phyloP scores from a whole-genome alignment of 2,888 invertebrate species.

The Tenthredo livida region DNA sequence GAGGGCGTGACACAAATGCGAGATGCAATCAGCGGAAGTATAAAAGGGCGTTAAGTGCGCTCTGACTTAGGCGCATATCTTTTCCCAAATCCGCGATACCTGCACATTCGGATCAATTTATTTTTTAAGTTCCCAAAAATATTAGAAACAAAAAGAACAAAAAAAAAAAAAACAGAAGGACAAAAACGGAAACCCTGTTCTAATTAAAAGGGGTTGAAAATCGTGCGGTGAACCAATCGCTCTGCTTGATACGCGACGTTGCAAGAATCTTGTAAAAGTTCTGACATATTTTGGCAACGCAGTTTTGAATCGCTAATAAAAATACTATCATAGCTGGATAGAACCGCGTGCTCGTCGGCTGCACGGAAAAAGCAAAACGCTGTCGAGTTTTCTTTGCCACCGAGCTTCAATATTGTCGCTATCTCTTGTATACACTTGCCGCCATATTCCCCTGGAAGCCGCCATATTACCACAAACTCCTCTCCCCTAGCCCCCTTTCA shows the following conservation, averaged over 20 bases:
- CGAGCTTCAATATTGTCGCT: slow-evolving; percentile 73
- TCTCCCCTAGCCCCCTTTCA: slow-evolving; percentile 56
- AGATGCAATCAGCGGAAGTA: slow-evolving; percentile 75
- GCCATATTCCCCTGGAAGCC: slow-evolving; percentile 73
- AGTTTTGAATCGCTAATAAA: slow-evolving; percentile 33
- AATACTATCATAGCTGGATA: slow-evolving; percentile 26
- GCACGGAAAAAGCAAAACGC: slow-evolving; percentile 39
- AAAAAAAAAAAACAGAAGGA: not conserved
- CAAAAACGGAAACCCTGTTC: not conserved
- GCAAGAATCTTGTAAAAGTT: slow-evolving; percentile 34
- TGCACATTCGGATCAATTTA: not conserved
- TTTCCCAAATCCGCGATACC: not conserved
- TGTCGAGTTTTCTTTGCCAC: slow-evolving; percentile 38
- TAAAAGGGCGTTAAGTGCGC: slow-evolving; percentile 47
- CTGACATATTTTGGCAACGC: slow-evolving; percentile 27
- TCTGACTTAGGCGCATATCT: slow-evolving; percentile 35
- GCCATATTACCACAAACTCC: slow-evolving; percentile 74
- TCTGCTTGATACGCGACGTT: not conserved
- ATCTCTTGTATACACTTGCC: slow-evolving; percentile 76
- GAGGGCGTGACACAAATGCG: slow-evolving; percentile 78
- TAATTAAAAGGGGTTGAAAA: not conserved
- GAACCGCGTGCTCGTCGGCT: slow-evolving; percentile 11
- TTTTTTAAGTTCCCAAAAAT: not conserved
- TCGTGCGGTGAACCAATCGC: not conserved
- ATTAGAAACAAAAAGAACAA: not conserved